These are phyloP conservation scores for Sebastes trivittatus DNA, from an alignment of 2,797 vertebrate species.

Conservation along the genomic window DNA sequence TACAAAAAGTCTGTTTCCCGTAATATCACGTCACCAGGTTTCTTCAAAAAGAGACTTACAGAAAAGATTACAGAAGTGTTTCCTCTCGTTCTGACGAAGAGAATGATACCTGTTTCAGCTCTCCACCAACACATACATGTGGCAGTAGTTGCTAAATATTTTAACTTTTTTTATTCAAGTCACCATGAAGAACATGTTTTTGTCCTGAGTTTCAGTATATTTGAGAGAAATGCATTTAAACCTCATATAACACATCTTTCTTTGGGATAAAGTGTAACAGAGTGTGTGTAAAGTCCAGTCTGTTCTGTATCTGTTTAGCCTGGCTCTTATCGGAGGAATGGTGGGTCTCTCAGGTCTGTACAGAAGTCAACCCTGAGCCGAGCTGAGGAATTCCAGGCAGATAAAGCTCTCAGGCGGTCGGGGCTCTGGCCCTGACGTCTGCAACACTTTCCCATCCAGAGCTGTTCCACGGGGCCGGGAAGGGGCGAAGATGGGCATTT, in stretches of 20 bases:
- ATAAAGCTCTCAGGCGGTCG: constrained; percentile 53
- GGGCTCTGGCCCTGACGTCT: constrained; percentile 13
- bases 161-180: background rate
- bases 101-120: too few relatives aligned
- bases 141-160: background rate
- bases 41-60: background rate
- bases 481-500: constrained; percentile 24
- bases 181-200: background rate
- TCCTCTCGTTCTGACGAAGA: too few relatives aligned
- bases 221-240: background rate
- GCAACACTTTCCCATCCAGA: constrained; percentile 28
- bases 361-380: constrained; percentile 51
- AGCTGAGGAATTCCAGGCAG: constrained; percentile 63
- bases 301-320: constrained; percentile 39
- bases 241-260: background rate
- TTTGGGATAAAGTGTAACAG: background rate
- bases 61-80: too few relatives aligned
- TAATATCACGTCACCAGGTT: background rate
- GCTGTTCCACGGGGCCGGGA: background rate
- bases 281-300: constrained; percentile 28
- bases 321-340: constrained; percentile 56
- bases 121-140: background rate
- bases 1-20: background rate
- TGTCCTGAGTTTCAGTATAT: background rate
- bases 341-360: constrained; percentile 53